These are phyloP conservation scores for Mactra quadrangularis DNA, from an alignment of 1,140 invertebrate species.

Conservation along the genomic window DNA sequence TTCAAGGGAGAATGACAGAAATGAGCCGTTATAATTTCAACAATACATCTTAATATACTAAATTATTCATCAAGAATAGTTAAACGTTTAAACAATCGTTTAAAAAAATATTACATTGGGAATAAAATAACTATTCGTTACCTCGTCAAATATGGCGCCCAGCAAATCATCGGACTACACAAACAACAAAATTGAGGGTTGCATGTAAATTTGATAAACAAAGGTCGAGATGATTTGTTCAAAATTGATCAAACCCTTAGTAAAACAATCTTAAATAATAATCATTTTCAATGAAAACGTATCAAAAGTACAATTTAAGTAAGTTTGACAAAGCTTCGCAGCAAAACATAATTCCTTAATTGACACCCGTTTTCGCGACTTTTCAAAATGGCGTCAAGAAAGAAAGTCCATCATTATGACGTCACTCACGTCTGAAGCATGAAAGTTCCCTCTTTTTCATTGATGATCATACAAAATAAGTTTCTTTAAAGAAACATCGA, in stretches of 20 bases:
- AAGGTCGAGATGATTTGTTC: not conserved
- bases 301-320: not conserved
- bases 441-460: too few species aligned
- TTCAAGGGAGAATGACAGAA: too few species aligned
- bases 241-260: not conserved
- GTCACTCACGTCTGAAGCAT: not conserved
- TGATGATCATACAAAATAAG: too few species aligned
- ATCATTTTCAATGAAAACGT: not conserved
- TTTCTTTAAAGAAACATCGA: too few species aligned
- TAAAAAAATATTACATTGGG: not conserved
- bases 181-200: not conserved
- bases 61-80: not conserved
- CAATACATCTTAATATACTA: not conserved
- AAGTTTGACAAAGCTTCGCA: not conserved
- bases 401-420: not conserved
- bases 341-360: not conserved
- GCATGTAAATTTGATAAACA: conserved; percentile 4
- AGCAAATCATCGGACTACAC: not conserved
- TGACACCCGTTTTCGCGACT: conserved; percentile 12
- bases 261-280: not conserved
- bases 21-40: too few species aligned
- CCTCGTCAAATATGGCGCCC: conserved; percentile 23
- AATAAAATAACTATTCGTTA: conserved; percentile 5
- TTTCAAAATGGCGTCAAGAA: conserved; percentile 35
- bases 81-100: not conserved